Percentiles rank a stretch among this genome's conserved stretches.
phyloP scores from a whole-genome alignment of 1,140 invertebrate species.

The Theocolax elegans region DNA sequence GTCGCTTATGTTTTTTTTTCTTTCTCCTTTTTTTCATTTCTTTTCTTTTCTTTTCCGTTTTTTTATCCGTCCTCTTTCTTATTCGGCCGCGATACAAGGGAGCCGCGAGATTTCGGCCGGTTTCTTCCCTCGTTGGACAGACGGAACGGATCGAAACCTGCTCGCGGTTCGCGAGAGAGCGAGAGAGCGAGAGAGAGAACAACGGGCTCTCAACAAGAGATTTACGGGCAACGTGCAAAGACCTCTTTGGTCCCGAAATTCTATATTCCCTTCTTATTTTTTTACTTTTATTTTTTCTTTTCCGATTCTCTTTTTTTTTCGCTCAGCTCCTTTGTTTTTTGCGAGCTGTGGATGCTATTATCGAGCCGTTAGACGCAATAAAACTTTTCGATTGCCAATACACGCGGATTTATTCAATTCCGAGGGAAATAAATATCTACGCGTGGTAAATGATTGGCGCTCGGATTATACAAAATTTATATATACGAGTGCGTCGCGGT shows the following conservation, averaged over 20 bases:
- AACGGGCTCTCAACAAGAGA: conserved; percentile 46
- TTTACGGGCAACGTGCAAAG: conserved; percentile 44
- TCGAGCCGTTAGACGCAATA: neutral
- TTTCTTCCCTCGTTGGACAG: conserved; percentile 43
- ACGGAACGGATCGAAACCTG: conserved; percentile 49
- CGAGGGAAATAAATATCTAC: too few relatives aligned
- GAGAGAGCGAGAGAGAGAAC: conserved; percentile 39
- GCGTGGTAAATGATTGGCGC: too few relatives aligned
- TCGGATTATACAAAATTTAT: too few relatives aligned
- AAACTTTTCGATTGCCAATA: neutral
- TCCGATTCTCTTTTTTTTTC: conserved; percentile 43
- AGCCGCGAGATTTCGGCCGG: conserved; percentile 47
- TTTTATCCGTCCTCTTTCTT: conserved; percentile 18
- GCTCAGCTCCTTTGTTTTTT: conserved; percentile 11
- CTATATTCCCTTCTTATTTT: conserved; percentile 35
- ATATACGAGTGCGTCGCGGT: too few relatives aligned
- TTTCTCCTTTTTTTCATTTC: conserved; percentile 17
- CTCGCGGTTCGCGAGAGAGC: conserved; percentile 10
- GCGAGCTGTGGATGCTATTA: neutral
- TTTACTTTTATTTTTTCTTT: conserved; percentile 40
- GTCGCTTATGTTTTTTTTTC: too few relatives aligned
- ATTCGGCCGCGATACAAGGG: conserved; percentile 31
- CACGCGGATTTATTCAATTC: too few relatives aligned
- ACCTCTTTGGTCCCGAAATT: conserved; percentile 26
- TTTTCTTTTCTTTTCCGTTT: neutral